phyloP scores from a whole-genome alignment of 2,113 vertebrate genomes.

The Hypomesus transpacificus region DNA sequence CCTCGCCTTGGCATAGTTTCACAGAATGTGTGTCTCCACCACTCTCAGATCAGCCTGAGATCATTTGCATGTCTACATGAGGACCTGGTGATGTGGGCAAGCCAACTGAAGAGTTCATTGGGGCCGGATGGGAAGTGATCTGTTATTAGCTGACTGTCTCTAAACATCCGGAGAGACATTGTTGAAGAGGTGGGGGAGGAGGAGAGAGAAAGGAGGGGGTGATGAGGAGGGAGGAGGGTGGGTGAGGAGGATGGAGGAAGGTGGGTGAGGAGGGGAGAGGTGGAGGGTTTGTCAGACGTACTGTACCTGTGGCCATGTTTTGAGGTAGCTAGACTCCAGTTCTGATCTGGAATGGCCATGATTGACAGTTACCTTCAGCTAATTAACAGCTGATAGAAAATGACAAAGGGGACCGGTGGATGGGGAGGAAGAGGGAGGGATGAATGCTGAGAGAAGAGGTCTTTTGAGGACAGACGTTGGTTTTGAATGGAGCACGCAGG shows the following conservation, averaged over 20 bases:
- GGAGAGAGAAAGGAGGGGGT: background rate
- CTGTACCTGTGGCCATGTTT: background rate
- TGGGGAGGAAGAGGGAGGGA: background rate
- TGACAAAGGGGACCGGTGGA: background rate
- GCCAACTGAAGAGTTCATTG: too few species aligned
- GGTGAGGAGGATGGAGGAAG: background rate
- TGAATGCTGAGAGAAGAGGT: background rate
- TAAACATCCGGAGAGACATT: too few species aligned
- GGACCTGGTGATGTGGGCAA: too few species aligned
- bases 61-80: too few species aligned
- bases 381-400: background rate
- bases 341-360: background rate
- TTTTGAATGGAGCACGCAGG: background rate
- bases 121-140: too few species aligned
- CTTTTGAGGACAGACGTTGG: too few species aligned
- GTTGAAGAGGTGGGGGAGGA: background rate
- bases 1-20: too few species aligned
- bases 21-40: too few species aligned
- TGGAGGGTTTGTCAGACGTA: conserved; percentile 1
- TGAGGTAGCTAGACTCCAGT: background rate
- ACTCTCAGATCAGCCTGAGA: too few species aligned
- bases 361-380: background rate
- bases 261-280: background rate
- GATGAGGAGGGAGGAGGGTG: background rate
- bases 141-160: too few species aligned